Evolutionary conservation across 2,113 vertebrate species (phyloP).

Genomic region (Gnathonemus echidnorhynchus): DNA sequence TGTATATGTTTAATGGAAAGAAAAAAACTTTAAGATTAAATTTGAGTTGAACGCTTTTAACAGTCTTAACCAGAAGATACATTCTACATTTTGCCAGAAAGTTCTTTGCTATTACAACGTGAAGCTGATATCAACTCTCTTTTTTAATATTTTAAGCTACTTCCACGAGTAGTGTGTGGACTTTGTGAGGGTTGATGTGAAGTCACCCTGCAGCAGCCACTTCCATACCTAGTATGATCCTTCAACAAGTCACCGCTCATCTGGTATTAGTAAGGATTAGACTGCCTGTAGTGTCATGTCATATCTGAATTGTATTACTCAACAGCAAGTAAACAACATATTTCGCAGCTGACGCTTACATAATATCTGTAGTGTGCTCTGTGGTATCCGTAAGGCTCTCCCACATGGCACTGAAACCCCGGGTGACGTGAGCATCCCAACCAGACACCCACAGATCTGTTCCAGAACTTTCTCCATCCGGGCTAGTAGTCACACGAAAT

Average conservation of each 20-base stretch:
- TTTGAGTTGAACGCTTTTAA: background rate
- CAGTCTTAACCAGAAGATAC: background rate
- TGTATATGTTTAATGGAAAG: background rate
- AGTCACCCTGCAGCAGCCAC: background rate
- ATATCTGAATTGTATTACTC: conserved; percentile 14
- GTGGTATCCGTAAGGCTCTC: conserved; percentile 34
- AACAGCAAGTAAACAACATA: conserved; percentile 41
- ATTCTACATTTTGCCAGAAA: background rate
- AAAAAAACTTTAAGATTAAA: background rate
- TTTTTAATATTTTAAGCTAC: background rate
- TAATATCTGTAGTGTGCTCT: conserved; percentile 38
- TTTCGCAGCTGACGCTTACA: conserved; percentile 48
- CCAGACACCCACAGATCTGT: background rate
- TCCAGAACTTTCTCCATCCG: background rate
- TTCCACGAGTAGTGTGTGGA: background rate
- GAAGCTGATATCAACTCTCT: background rate
- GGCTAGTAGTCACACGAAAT: background rate
- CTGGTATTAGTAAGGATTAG: background rate
- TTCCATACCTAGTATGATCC: background rate
- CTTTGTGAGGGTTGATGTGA: background rate
- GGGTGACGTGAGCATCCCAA: background rate
- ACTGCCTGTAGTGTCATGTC: conserved; percentile 14
- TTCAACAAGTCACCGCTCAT: background rate
- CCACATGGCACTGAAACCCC: conserved; percentile 42
- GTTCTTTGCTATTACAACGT: background rate